Conservation (phyloP, 2,113 vertebrate species). For the Pangasianodon gigas region DNA sequence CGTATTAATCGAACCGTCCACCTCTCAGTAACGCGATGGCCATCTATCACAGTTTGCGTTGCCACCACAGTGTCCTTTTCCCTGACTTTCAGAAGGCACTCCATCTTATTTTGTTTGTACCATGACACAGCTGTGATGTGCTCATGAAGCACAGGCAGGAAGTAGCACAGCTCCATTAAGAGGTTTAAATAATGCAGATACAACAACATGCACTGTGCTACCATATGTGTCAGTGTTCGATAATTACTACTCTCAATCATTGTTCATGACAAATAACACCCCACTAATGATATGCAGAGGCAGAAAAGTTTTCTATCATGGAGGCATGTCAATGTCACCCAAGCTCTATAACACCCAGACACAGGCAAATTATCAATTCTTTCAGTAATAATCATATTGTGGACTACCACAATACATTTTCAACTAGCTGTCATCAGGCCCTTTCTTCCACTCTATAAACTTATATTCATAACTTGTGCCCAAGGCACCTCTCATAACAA, state of each 20-base stretch:
- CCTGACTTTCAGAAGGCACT: conserved; percentile 76
- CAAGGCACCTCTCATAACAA: conserved; percentile 20
- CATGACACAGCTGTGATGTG: conserved; percentile 70
- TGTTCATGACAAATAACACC: conserved; percentile 41
- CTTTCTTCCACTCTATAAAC: not conserved
- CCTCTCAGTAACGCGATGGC: conserved; percentile 59
- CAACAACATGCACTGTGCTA: conserved; percentile 30
- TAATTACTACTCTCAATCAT: conserved; percentile 52
- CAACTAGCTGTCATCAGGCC: conserved; percentile 29
- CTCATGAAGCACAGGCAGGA: conserved; percentile 58
- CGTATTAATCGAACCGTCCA: conserved; percentile 70
- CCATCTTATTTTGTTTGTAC: conserved; percentile 76
- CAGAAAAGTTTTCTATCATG: conserved; percentile 31
- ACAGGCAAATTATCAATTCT: conserved; percentile 38
- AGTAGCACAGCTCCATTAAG: conserved; percentile 27
- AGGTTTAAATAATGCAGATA: conserved; percentile 51
- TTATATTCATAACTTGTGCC: conserved; percentile 38
- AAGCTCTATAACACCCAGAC: conserved; percentile 27
- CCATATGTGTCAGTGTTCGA: conserved; percentile 20
- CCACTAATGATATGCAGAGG: conserved; percentile 36
- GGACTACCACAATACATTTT: conserved; percentile 25
- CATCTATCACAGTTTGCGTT: conserved; percentile 74
- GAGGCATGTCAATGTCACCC: conserved; percentile 28
- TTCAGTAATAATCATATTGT: conserved; percentile 28
- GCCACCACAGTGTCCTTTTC: conserved; percentile 67